Conservation (phyloP, 1,140 invertebrate genomes). For the Oscheius sp. region DNA sequence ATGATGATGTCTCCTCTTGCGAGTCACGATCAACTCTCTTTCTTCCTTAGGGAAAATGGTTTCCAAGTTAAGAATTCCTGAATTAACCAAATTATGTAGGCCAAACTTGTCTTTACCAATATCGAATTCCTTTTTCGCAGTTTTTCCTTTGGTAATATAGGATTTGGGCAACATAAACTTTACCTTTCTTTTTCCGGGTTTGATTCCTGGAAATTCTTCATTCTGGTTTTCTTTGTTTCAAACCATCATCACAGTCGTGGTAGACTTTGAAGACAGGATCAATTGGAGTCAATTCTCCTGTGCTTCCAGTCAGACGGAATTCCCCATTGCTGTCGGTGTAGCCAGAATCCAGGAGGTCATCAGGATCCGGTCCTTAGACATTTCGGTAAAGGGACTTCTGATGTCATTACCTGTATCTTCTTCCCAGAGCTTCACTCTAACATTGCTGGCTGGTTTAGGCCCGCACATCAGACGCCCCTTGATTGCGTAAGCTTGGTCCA, state of each 20-base stretch:
- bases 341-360: conserved; percentile 41
- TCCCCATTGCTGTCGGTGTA: conserved; percentile 41
- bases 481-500: conserved; percentile 26
- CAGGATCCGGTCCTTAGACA: conserved; percentile 39
- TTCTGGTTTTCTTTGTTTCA: conserved; percentile 32
- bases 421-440: conserved; percentile 38
- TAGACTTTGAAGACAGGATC: conserved; percentile 48
- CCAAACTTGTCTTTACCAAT: conserved; percentile 28
- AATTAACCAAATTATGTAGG: conserved; percentile 19
- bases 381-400: background rate
- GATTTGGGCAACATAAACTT: conserved; percentile 36
- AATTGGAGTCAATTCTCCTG: conserved; percentile 40
- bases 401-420: conserved; percentile 32
- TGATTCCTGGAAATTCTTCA: background rate
- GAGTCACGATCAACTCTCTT: conserved; percentile 24
- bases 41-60: conserved; percentile 41
- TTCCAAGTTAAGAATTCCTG: conserved; percentile 40
- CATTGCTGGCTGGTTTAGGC: conserved; percentile 22
- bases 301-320: conserved; percentile 37
- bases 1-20: background rate
- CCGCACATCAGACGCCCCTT: conserved; percentile 36
- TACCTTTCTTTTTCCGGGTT: conserved; percentile 42
- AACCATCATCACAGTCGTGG: conserved; percentile 54
- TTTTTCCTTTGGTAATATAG: conserved; percentile 36
- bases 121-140: conserved; percentile 46